phyloP scores from a whole-genome alignment of 2,797 vertebrate genomes.

The Clamator glandarius region DNA sequence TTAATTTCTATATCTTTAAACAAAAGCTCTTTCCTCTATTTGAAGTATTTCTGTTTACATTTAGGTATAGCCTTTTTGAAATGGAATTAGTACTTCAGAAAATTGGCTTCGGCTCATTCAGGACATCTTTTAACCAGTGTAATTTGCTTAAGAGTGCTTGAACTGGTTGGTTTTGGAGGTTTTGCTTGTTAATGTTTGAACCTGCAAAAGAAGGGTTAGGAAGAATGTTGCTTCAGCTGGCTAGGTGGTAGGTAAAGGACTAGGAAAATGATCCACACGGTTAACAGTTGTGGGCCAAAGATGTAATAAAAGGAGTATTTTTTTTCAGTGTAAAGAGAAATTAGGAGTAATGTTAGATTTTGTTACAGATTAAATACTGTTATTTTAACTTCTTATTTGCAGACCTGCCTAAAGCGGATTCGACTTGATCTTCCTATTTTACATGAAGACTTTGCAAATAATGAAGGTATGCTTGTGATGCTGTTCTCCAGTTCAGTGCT shows the following conservation, averaged over 20 bases:
- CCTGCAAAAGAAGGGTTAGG: not conserved
- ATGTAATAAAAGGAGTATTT: not conserved
- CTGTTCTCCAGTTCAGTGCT: not conserved
- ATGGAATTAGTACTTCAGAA: not conserved
- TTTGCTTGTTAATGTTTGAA: not conserved
- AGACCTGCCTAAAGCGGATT: conserved; percentile 96
- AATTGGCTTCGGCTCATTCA: not conserved
- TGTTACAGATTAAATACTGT: not conserved
- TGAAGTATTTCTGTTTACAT: not conserved
- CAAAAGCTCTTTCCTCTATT: not conserved
- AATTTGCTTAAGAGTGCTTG: not conserved
- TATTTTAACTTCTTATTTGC: conserved; percentile 19
- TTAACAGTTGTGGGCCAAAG: not conserved
- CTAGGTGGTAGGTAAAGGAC: not conserved
- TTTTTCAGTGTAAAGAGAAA: not conserved
- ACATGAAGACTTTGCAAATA: conserved; percentile 86
- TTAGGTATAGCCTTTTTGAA: not conserved
- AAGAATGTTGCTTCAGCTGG: not conserved
- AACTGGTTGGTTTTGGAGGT: not conserved
- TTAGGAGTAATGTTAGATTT: not conserved
- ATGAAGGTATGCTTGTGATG: conserved; percentile 67
- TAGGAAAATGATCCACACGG: not conserved
- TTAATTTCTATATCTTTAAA: not conserved
- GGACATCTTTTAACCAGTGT: not conserved
- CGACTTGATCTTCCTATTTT: conserved; percentile 92